Base-by-base conservation (phyloP, 2,113 vertebrate species). In the Hipposideros armiger region DNA sequence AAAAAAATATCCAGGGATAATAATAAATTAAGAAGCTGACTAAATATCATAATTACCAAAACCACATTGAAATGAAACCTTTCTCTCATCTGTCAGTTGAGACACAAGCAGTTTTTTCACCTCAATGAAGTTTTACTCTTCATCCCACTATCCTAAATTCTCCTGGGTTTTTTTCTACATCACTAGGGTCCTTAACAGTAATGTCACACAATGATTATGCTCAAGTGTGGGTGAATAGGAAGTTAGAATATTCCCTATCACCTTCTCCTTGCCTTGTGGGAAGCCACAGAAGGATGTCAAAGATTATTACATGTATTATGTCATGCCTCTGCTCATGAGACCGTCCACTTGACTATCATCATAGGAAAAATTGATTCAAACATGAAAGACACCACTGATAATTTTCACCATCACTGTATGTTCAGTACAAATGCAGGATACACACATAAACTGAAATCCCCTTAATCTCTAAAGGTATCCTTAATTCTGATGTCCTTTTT, bases 401-500 rank as follows among this genome's bases (percentile, higher is more conserved):
- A 90, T 67, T 87, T 94, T 92, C 74, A 26, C 47, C 47, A 64
- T 76, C 45, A 62, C 52, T 58, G 7, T 67, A 52, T 50, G 28
- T n/a, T 91, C 30, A 80, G 17, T 89, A 93, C 15, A 47, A 36
- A 86, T 50, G 66, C 2, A 74, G 67, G 10, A 32, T 91, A n/a
- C 24, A 60, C 70, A 89, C n/a, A 11, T 93, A 76, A 22, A 19
- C 50, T 86, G 66, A 97, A 94, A 76, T 86, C 54, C 62, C 40
- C 70, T 96, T 97, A 32, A 82, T 72, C 54, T 70, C 0, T 0
- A n/a, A 87, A 11, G 77, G 19, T 58, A 15, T 67, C 78, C 94
- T 96, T 95, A 96, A 80, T 72, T 85, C 32, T 82, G 72, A 90
- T 93, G 60, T 20, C 89, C 82, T 95, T 5, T 97, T 97, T 97